phyloP scores from a whole-genome alignment of 2,888 invertebrate genomes.

The Blastobasis adustella region DNA sequence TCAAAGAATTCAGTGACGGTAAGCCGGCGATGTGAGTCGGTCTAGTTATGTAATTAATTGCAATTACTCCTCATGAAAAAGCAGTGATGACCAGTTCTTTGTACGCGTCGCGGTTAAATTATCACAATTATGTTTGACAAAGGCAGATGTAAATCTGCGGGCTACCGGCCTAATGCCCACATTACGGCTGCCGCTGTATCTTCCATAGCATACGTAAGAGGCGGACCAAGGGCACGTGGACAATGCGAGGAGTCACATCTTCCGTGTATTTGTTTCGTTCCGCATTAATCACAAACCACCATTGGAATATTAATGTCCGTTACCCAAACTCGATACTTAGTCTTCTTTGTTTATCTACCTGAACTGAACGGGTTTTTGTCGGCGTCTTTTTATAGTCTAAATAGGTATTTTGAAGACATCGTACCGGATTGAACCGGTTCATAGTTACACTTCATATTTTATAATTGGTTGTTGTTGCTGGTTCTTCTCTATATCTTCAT shows the following conservation, averaged over 20 bases:
- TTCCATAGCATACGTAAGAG: not conserved
- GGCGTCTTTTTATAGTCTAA: slow-evolving; percentile 26
- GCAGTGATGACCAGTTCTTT: slow-evolving; percentile 28
- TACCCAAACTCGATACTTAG: slow-evolving; percentile 29
- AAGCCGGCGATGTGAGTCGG: slow-evolving; percentile 12
- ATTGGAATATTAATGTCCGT: slow-evolving; percentile 63
- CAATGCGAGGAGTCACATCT: slow-evolving; percentile 48
- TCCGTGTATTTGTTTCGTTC: slow-evolving; percentile 65
- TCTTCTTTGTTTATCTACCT: slow-evolving; percentile 38
- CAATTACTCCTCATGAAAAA: slow-evolving; percentile 34
- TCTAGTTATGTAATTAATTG: slow-evolving; percentile 36
- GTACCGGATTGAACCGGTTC: slow-evolving; percentile 23
- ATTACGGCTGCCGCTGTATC: not conserved
- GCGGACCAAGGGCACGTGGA: slow-evolving; percentile 53
- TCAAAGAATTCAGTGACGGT: no score
- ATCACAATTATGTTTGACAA: slow-evolving; percentile 24
- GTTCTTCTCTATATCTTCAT: not conserved
- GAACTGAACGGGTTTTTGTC: slow-evolving; percentile 28
- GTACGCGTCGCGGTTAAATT: slow-evolving; percentile 22
- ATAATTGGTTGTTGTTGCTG: not conserved
- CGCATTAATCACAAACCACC: slow-evolving; percentile 48
- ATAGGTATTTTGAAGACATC: slow-evolving; percentile 16
- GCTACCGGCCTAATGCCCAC: not conserved
- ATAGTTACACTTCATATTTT: not conserved
- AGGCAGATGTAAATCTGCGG: slow-evolving; percentile 4